These are phyloP conservation scores for Alloscopus bannaensis DNA, from an alignment of 2,888 invertebrate species.

Conservation along the genomic window DNA sequence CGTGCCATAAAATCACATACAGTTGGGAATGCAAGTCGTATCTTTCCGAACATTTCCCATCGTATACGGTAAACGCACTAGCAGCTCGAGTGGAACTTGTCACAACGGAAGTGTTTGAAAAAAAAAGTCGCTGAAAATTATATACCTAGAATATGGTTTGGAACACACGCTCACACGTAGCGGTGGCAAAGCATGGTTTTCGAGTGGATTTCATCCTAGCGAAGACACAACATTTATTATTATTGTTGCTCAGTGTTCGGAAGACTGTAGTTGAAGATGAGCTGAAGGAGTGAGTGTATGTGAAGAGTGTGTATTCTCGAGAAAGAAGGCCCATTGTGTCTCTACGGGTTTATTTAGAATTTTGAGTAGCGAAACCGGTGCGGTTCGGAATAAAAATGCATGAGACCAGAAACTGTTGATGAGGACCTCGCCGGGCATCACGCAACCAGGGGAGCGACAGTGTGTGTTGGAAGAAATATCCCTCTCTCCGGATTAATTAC, in stretches of 20 bases:
- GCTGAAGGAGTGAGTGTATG: neutral
- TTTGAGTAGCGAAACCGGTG: slow-evolving; percentile 38
- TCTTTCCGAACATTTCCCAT: neutral
- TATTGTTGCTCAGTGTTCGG: neutral
- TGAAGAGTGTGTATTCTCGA: neutral
- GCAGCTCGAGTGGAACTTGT: slow-evolving; percentile 11
- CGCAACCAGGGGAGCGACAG: slow-evolving; percentile 17
- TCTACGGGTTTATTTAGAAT: slow-evolving; percentile 22
- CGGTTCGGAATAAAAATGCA: slow-evolving; percentile 10
- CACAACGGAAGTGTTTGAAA: neutral
- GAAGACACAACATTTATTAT: neutral
- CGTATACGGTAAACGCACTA: neutral
- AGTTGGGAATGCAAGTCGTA: neutral
- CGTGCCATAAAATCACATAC: slow-evolving; percentile 1
- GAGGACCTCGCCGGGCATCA: slow-evolving; percentile 60
- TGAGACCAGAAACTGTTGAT: slow-evolving; percentile 54
- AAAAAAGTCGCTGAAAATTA: no score
- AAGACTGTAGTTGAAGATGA: neutral
- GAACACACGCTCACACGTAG: no score
- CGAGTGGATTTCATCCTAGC: slow-evolving; percentile 8
- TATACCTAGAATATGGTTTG: no score
- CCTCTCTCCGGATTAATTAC: slow-evolving; percentile 58
- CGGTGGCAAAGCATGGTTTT: no score
- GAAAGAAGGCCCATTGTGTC: neutral
- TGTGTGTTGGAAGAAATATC: slow-evolving; percentile 40